Percentiles rank a stretch among this genome's conserved stretches.
Conservation (phyloP, 2,113 vertebrate species). For the Galeopterus variegatus region DNA sequence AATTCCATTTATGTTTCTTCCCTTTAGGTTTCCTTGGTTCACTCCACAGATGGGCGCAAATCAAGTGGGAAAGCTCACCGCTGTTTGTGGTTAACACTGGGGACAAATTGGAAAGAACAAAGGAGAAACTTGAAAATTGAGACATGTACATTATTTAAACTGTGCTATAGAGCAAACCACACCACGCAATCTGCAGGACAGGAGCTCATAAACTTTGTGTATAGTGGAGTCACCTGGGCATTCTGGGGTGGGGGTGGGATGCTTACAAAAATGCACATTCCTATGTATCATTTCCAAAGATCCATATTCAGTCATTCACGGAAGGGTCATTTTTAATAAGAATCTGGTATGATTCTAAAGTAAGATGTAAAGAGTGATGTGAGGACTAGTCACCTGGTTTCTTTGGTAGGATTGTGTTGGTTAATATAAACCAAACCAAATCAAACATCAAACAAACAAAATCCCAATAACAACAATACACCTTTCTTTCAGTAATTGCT, state of each 20-base stretch:
- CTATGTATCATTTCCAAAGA: background rate
- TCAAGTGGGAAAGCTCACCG: background rate
- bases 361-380: background rate
- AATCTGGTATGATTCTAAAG: background rate
- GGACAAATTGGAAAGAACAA: slow-evolving; percentile 19
- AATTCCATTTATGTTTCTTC: background rate
- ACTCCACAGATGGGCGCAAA: background rate
- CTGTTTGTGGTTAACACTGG: background rate
- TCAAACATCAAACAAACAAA: slow-evolving; percentile 12
- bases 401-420: background rate
- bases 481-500: background rate
- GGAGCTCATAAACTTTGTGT: background rate
- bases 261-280: background rate
- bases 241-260: background rate
- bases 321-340: background rate
- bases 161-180: background rate
- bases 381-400: background rate
- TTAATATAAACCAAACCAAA: slow-evolving; percentile 22
- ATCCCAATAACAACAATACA: background rate
- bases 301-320: background rate
- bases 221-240: background rate
- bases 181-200: background rate
- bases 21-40: background rate
- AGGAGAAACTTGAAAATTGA: background rate
- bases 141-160: background rate